A percentile compares a stretch with the other conserved stretches of the same genome.
Evolutionary conservation across 1,140 invertebrate genomes (phyloP).

Genomic region (Lamellibrachia luymesi): DNA sequence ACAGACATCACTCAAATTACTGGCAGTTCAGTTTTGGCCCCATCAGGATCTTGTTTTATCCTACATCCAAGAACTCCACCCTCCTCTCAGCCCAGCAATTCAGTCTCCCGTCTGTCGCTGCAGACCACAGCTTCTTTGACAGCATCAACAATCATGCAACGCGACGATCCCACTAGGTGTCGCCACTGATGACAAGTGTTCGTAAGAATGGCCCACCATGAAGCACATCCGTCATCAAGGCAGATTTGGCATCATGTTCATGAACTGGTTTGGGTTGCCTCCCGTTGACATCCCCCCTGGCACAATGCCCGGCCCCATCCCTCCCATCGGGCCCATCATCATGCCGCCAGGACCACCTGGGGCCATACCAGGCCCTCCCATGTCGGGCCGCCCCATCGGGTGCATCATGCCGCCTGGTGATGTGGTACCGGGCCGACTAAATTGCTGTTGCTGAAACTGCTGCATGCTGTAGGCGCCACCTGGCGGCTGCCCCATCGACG

Average conservation of each 20-base stretch:
- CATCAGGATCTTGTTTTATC: neutral
- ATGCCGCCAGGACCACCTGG: conserved; percentile 1
- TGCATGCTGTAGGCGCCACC: conserved; percentile 39
- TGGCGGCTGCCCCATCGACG: conserved; percentile 23
- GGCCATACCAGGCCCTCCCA: conserved; percentile 20
- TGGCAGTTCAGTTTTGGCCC: neutral
- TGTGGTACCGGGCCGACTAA: conserved; percentile 36
- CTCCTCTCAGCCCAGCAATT: neutral
- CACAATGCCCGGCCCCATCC: neutral
- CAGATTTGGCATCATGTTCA: neutral
- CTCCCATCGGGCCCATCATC: conserved; percentile 11
- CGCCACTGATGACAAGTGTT: neutral
- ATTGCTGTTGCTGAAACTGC: conserved; percentile 53
- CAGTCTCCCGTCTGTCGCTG: neutral
- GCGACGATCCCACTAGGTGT: neutral
- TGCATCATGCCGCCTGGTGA: neutral
- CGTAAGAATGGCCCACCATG: neutral
- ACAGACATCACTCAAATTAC: neutral
- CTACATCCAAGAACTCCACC: neutral
- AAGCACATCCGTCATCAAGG: neutral
- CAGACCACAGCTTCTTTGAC: neutral
- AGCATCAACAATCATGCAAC: neutral
- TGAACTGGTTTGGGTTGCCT: neutral
- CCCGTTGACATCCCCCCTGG: neutral
- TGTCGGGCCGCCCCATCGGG: conserved; percentile 8